phyloP scores from a whole-genome alignment of 2,113 vertebrate genomes.

The Cettia cetti region DNA sequence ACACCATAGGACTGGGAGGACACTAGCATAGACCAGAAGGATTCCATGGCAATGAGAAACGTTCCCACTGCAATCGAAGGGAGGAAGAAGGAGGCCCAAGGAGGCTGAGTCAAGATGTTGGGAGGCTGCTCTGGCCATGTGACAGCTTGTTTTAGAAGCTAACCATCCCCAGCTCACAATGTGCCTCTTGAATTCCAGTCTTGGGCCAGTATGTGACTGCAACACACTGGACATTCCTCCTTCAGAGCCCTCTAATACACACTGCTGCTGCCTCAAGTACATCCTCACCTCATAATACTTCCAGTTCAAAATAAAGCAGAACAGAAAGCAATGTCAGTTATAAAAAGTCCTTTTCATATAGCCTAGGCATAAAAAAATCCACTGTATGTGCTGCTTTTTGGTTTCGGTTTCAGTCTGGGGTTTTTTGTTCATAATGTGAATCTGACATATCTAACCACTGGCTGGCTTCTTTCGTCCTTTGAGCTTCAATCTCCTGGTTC shows the following conservation, averaged over 20 bases:
- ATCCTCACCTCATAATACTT: not conserved
- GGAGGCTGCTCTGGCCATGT: not conserved
- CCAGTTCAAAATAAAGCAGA: not conserved
- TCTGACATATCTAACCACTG: not conserved
- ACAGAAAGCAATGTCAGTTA: not conserved
- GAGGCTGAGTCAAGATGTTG: not conserved
- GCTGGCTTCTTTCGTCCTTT: not conserved
- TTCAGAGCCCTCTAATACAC: not conserved
- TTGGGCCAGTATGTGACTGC: not conserved
- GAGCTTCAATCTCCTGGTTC: not conserved
- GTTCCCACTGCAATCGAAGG: not conserved
- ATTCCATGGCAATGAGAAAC: not conserved
- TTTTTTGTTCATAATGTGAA: not conserved
- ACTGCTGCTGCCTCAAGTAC: not conserved
- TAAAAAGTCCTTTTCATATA: not conserved
- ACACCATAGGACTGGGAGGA: not conserved
- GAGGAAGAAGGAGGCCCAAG: not conserved
- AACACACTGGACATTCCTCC: fast-evolving
- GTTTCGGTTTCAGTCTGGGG: not conserved
- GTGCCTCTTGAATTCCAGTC: not conserved
- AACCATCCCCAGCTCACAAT: not conserved
- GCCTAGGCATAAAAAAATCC: not conserved
- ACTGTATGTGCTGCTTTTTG: not conserved
- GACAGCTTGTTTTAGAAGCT: not conserved
- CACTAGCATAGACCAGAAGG: not conserved